Percentiles rank a stretch among this genome's conserved stretches.
phyloP scores from a whole-genome alignment of 1,140 invertebrate species.

The Platyscapa corneri region DNA sequence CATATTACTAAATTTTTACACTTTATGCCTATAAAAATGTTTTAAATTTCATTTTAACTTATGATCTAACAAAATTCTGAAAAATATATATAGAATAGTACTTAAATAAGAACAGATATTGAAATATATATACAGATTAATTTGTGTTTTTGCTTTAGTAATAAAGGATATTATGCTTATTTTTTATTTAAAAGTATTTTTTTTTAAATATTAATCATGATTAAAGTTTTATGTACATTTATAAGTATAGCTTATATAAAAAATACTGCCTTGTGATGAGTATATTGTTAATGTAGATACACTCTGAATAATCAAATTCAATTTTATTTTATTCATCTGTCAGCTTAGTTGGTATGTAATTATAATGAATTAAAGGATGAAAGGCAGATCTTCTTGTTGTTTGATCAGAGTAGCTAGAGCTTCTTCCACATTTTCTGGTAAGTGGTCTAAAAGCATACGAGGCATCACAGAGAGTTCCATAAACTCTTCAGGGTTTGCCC shows the following conservation, averaged over 20 bases:
- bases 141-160: constrained; percentile 4
- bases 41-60: neutral
- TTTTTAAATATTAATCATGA: constrained; percentile 7
- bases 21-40: neutral
- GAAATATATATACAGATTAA: constrained; percentile 48
- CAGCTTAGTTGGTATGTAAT: neutral
- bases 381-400: constrained; percentile 66
- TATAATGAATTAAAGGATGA: constrained; percentile 60
- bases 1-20: constrained; percentile 9
- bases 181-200: constrained; percentile 17
- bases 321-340: neutral
- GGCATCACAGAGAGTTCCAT: constrained; percentile 85
- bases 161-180: neutral
- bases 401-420: constrained; percentile 78
- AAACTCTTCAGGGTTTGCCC: constrained; percentile 84
- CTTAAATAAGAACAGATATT: constrained; percentile 23
- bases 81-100: constrained; percentile 14
- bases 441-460: constrained; percentile 83
- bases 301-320: constrained; percentile 20
- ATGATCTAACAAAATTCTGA: neutral
- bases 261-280: constrained; percentile 32
- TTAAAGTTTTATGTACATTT: constrained; percentile 43
- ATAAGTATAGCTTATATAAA: constrained; percentile 37
- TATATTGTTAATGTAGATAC: constrained; percentile 7
- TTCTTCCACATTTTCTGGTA: constrained; percentile 82